These are phyloP conservation scores for Zaprionus capensis DNA, from an alignment of 1,140 invertebrate genomes.

Conservation along the genomic window DNA sequence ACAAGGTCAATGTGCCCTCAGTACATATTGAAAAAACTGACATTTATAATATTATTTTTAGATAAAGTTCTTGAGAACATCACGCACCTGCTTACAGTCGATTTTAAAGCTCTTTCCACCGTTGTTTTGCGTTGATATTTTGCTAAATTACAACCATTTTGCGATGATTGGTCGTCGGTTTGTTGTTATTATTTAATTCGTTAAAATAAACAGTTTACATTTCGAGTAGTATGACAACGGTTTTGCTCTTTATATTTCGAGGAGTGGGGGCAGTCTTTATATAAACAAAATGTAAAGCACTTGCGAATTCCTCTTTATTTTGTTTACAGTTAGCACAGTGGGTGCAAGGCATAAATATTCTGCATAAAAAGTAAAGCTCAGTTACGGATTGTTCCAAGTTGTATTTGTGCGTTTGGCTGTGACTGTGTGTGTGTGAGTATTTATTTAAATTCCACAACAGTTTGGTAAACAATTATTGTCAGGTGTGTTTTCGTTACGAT, in stretches of 20 bases:
- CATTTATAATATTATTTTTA: constrained; percentile 18
- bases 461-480: constrained; percentile 36
- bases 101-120: constrained; percentile 23
- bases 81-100: constrained; percentile 29
- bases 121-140: constrained; percentile 5
- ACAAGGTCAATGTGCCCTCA: constrained; percentile 37
- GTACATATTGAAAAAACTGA: constrained; percentile 1
- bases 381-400: constrained; percentile 2
- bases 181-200: constrained; percentile 18
- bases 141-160: constrained; percentile 49
- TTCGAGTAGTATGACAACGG: constrained; percentile 23
- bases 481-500: constrained; percentile 11
- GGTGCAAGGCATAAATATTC: constrained; percentile 9
- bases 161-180: constrained; percentile 19
- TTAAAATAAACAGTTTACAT: constrained; percentile 49
- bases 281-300: constrained; percentile 44
- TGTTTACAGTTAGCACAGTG: constrained; percentile 54
- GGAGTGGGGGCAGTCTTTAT: constrained; percentile 33
- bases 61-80: constrained; percentile 1
- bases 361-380: constrained; percentile 31
- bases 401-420: constrained; percentile 4
- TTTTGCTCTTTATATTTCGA: constrained; percentile 22
- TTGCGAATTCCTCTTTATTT: constrained; percentile 32
- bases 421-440: constrained; percentile 12
- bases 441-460: constrained; percentile 41